Conservation (phyloP, 2,888 invertebrate genomes). For the Agrypnus murinus region DNA sequence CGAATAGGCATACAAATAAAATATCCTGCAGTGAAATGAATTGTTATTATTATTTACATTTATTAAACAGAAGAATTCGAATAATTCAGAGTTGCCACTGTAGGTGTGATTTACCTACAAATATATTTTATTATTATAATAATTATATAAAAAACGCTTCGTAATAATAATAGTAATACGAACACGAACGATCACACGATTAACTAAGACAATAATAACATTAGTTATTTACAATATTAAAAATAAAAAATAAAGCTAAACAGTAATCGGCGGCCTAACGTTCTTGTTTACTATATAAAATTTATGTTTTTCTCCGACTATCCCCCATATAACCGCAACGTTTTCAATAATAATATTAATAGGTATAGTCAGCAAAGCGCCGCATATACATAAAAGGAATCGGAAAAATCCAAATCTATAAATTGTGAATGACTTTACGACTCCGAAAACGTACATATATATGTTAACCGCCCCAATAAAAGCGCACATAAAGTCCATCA, state of each 20-base stretch:
- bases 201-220: conserved; percentile 20
- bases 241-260: conserved; percentile 66
- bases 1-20: too few relatives aligned
- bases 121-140: background rate
- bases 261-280: conserved; percentile 80
- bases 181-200: conserved; percentile 39
- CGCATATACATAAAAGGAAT: conserved; percentile 86
- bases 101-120: conserved; percentile 15
- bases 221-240: conserved; percentile 32
- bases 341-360: conserved; percentile 96
- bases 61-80: background rate
- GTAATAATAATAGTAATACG: conserved; percentile 27
- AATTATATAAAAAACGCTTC: conserved; percentile 23
- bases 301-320: conserved; percentile 95
- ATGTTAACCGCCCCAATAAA: conserved; percentile 95
- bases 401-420: conserved; percentile 88
- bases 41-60: too few relatives aligned
- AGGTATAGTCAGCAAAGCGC: conserved; percentile 93
- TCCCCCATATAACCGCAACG: conserved; percentile 95
- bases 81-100: background rate
- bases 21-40: background rate
- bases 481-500: conserved; percentile 90
- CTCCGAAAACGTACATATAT: conserved; percentile 98
- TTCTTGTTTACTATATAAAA: conserved; percentile 98
- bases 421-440: conserved; percentile 95